phyloP scores from a whole-genome alignment of 2,797 vertebrate genomes.

The Neosilurus hyrtlii region DNA sequence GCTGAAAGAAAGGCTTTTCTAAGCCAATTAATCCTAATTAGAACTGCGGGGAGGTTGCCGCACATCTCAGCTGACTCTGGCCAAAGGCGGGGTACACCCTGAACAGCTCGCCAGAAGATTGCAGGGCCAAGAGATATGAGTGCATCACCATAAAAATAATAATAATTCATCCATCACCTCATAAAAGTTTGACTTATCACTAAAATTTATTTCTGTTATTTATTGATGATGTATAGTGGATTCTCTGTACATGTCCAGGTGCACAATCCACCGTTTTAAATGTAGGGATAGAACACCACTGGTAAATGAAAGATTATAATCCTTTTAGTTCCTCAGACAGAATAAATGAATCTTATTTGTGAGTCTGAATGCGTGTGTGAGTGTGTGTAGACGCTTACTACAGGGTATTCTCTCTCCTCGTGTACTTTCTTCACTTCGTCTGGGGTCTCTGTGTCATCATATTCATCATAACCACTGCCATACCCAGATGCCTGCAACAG shows the following conservation, averaged over 20 bases:
- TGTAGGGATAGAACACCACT: too few relatives aligned
- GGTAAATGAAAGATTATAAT: constrained; percentile 1
- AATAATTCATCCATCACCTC: too few relatives aligned
- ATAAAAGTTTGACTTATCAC: background rate
- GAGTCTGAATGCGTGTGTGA: constrained; percentile 6
- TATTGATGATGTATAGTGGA: background rate
- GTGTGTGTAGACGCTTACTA: constrained; percentile 60
- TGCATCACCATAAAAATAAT: too few relatives aligned
- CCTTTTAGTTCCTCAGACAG: background rate
- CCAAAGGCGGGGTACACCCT: too few relatives aligned
- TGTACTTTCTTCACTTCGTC: constrained; percentile 74
- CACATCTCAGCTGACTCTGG: too few relatives aligned
- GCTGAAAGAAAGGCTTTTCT: background rate
- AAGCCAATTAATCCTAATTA: too few relatives aligned
- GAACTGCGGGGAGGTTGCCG: too few relatives aligned
- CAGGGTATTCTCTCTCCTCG: constrained; percentile 67
- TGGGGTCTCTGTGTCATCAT: constrained; percentile 71
- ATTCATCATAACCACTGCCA: constrained; percentile 76
- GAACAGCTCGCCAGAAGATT: too few relatives aligned
- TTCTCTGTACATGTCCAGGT: background rate
- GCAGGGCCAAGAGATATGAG: too few relatives aligned
- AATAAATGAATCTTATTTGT: background rate
- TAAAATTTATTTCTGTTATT: background rate
- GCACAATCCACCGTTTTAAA: too few relatives aligned
- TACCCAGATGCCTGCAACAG: constrained; percentile 83